These are phyloP conservation scores for Acanthacorydalis orientalis DNA, from an alignment of 2,888 invertebrate genomes.

Conservation along the genomic window DNA sequence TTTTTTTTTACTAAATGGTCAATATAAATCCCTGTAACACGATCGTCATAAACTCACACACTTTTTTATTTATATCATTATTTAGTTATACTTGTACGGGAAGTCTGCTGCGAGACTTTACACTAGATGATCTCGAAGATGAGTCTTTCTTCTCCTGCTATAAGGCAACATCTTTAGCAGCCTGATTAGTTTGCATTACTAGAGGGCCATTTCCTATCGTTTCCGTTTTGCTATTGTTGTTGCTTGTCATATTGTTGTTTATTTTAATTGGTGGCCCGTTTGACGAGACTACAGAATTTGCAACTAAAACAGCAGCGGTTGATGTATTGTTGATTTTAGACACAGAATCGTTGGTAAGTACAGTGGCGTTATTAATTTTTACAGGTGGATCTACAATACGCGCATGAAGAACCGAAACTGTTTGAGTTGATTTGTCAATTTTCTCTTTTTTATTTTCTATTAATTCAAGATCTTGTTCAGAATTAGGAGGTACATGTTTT, in stretches of 20 bases:
- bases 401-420: slow-evolving; percentile 12
- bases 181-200: slow-evolving; percentile 18
- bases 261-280: neutral
- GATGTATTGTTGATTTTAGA: slow-evolving; percentile 18
- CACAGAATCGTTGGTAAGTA: slow-evolving; percentile 13
- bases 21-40: neutral
- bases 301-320: neutral
- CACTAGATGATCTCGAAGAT: slow-evolving; percentile 19
- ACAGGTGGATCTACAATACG: slow-evolving; percentile 11
- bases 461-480: slow-evolving; percentile 3
- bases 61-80: neutral
- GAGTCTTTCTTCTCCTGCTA: slow-evolving; percentile 19
- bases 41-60: neutral
- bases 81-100: slow-evolving; percentile 22
- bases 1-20: neutral
- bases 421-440: slow-evolving; percentile 23
- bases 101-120: slow-evolving; percentile 19
- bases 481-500: slow-evolving; percentile 35
- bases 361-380: slow-evolving; percentile 14
- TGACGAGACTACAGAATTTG: neutral
- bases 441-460: slow-evolving; percentile 15
- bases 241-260: neutral
- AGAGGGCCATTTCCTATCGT: slow-evolving; percentile 22
- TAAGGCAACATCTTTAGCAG: slow-evolving; percentile 21
- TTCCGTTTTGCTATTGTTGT: neutral